These are phyloP conservation scores for Gymnoscopelus braueri DNA, from an alignment of 2,797 vertebrate genomes.

Conservation along the genomic window DNA sequence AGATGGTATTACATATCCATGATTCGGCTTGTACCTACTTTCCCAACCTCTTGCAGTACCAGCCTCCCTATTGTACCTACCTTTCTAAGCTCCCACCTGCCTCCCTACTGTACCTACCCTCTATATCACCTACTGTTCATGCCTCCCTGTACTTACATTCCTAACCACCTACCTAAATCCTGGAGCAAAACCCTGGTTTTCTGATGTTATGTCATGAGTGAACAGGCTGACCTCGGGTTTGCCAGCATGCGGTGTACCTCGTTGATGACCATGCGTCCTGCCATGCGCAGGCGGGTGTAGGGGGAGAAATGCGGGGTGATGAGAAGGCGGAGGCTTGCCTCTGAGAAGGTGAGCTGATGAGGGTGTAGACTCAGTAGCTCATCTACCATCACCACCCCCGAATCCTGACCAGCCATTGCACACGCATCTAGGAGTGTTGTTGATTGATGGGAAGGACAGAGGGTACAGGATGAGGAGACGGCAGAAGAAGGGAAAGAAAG, in stretches of 20 bases:
- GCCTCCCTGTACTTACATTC: background rate
- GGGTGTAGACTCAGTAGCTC: slow-evolving; percentile 77
- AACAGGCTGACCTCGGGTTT: background rate
- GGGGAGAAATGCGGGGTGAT: slow-evolving; percentile 71
- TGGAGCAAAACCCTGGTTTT: slow-evolving; percentile 1
- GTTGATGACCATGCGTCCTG: slow-evolving; percentile 77
- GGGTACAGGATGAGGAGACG: background rate
- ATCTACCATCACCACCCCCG: slow-evolving; percentile 81
- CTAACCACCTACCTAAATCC: slow-evolving; percentile 34
- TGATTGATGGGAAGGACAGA: background rate
- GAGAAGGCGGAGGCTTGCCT: slow-evolving; percentile 82
- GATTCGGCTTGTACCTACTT: too few species aligned
- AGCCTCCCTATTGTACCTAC: too few species aligned
- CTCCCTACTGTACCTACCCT: too few species aligned
- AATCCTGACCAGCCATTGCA: slow-evolving; percentile 71
- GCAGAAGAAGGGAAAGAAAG: background rate
- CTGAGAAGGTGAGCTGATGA: slow-evolving; percentile 82
- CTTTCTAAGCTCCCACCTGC: too few species aligned
- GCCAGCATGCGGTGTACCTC: slow-evolving; percentile 67
- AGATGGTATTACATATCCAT: background rate
- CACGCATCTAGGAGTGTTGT: slow-evolving; percentile 62
- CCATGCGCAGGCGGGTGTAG: slow-evolving; percentile 75
- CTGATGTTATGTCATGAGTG: slow-evolving; percentile 26
- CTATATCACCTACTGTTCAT: too few species aligned
- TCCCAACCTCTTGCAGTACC: too few species aligned